Evolutionary conservation across 2,888 invertebrate genomes (phyloP), one percentile per base, ranked within the genome.

Genomic region (Operophtera brumata): DNA sequence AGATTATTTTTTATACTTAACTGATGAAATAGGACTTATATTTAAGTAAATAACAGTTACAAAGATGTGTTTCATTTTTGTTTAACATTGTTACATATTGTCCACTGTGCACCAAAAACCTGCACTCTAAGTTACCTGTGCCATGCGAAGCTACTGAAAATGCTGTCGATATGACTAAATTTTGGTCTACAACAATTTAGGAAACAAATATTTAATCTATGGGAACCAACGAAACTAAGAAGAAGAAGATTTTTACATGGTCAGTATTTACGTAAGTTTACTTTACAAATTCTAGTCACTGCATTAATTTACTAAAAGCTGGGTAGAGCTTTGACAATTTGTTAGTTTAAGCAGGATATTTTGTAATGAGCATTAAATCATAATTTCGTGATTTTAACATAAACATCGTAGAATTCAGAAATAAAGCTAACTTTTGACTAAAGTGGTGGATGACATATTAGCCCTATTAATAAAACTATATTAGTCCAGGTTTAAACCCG

Each of bases 291-390:
- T 47, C 41, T 41, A 41, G 40, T 52, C 45, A 52, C 14, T 11
- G 35, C 6, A 49, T n/a, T 6, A 10, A 48, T 13, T 26, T 42
- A 35, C 41, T 35, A 42, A 67, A 58, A 59, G 46, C 51, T 57
- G 65, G 67, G 68, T 68, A 67, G 43, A 66, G 71, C 65, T 69
- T 39, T 59, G 58, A 67, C 75, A 71, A 78, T 78, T 78, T 77
- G 76, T 78, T 74, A 73, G 73, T 69, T 77, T 77, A 73, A 77
- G 72, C 72, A 75, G 71, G 71, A 65, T 51, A 47, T 63, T 72
- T 78, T 77, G 71, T 73, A 67, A 71, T 30, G 51, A 65, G 41
- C 61, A 57, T 52, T 79, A 73, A 79, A 78, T 78, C 78, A 80
- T 76, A 79, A 77, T 75, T 71, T 70, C 70, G 72, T 70, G 68